Percentiles rank a stretch among this genome's conserved stretches.
These are phyloP conservation scores for Uria aalge DNA, from an alignment of 2,113 vertebrate genomes.

Conservation along the genomic window DNA sequence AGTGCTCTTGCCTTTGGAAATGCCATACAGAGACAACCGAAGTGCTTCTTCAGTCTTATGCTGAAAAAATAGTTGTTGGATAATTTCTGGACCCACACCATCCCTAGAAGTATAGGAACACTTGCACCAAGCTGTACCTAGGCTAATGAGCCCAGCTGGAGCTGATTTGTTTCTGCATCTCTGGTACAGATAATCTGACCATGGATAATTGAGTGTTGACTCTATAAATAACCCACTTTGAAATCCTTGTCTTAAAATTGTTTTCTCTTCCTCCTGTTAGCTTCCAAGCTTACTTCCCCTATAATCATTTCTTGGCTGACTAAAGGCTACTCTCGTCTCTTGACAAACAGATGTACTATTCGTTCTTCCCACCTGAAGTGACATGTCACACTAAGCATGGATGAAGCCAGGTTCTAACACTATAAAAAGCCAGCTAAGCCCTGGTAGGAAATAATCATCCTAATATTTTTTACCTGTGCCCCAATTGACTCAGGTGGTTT, in stretches of 20 bases:
- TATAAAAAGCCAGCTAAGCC: not conserved
- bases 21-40: accelerated
- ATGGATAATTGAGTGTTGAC: slow-evolving; percentile 40
- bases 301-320: slow-evolving; percentile 12
- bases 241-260: slow-evolving; percentile 33
- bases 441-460: not conserved
- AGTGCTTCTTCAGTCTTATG: not conserved
- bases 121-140: not conserved
- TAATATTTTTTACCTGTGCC: not conserved
- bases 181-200: slow-evolving; percentile 54
- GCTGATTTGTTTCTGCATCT: slow-evolving; percentile 41
- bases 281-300: not conserved
- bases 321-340: not conserved
- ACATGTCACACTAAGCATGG: not conserved
- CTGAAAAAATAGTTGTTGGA: not conserved
- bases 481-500: not conserved
- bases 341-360: not conserved
- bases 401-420: not conserved
- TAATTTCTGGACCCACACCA: not conserved
- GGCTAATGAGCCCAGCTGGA: not conserved
- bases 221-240: slow-evolving; percentile 47
- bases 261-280: slow-evolving; percentile 19
- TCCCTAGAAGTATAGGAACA: not conserved
- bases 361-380: not conserved
- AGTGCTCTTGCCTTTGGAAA: not conserved